phyloP scores from a whole-genome alignment of 2,888 invertebrate genomes.

The Reticulitermes lucifugus region DNA sequence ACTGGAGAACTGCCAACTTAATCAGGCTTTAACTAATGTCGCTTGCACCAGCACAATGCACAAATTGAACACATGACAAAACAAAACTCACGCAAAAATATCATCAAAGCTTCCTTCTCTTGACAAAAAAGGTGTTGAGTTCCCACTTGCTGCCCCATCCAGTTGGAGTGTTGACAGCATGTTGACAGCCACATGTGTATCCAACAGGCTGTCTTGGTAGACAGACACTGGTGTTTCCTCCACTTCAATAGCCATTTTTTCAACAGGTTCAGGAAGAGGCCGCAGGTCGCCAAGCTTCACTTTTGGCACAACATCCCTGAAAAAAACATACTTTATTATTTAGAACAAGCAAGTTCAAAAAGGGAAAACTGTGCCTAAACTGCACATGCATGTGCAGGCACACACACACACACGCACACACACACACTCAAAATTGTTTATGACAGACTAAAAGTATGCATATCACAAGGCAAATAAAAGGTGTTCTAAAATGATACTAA shows the following conservation, averaged over 20 bases:
- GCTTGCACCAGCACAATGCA: no score
- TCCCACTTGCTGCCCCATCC: neutral
- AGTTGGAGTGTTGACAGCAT: conserved; percentile 3
- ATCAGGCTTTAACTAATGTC: no score
- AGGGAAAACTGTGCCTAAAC: no score
- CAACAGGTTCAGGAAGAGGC: conserved; percentile 46
- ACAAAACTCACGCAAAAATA: conserved; percentile 8
- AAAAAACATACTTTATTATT: neutral
- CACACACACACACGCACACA: no score
- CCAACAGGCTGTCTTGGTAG: neutral
- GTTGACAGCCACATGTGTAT: neutral
- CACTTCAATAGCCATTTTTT: conserved; percentile 23
- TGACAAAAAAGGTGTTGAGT: neutral
- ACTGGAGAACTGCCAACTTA: no score
- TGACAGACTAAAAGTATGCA: no score
- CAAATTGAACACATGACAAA: neutral
- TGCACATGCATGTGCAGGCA: no score
- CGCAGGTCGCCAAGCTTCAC: conserved; percentile 31
- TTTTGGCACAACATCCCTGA: conserved; percentile 38
- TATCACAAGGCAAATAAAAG: no score
- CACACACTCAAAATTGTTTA: no score
- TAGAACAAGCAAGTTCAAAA: no score
- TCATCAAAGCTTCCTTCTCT: conserved; percentile 22
- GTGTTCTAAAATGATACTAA: no score
- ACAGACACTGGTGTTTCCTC: neutral